A percentile compares a stretch with the other conserved stretches of the same genome.
phyloP scores from a whole-genome alignment of 2,797 vertebrate species.

The Schizopygopsis pylzovi region DNA sequence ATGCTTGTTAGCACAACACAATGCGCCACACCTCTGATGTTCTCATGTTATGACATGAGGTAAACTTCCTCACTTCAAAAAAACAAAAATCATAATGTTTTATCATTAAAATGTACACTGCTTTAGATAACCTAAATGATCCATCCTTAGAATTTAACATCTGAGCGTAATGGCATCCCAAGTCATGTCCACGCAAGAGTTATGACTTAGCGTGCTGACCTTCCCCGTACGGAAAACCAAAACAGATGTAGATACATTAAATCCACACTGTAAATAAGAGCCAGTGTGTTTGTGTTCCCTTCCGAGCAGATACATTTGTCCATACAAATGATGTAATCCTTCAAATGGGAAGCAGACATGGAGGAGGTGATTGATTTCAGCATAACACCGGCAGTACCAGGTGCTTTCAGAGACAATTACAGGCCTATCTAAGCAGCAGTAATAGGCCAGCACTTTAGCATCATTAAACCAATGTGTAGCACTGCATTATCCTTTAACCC shows the following conservation, averaged over 20 bases:
- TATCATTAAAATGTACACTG: background rate
- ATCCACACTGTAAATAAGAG: constrained; percentile 50
- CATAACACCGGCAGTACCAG: constrained; percentile 84
- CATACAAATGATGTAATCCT: constrained; percentile 80
- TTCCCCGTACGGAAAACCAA: constrained; percentile 39
- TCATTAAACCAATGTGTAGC: constrained; percentile 87
- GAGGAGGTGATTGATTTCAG: constrained; percentile 88
- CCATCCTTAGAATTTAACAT: constrained; percentile 21
- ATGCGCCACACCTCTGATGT: background rate
- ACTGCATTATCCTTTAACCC: constrained; percentile 89
- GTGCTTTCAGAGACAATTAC: constrained; percentile 92
- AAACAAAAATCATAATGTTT: background rate
- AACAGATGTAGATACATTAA: constrained; percentile 55
- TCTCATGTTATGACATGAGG: background rate
- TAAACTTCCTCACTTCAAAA: background rate
- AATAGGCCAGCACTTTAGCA: constrained; percentile 84
- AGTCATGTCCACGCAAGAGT: constrained; percentile 15
- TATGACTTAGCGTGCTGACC: constrained; percentile 46
- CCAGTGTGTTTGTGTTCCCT: constrained; percentile 66
- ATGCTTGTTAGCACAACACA: background rate
- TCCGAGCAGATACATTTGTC: constrained; percentile 75
- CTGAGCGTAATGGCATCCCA: background rate
- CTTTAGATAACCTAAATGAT: background rate
- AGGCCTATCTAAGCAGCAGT: constrained; percentile 81
- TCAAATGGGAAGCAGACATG: constrained; percentile 77